Evolutionary conservation across 1,140 invertebrate genomes (phyloP).

Genomic region (Pachypeltis micranthus): DNA sequence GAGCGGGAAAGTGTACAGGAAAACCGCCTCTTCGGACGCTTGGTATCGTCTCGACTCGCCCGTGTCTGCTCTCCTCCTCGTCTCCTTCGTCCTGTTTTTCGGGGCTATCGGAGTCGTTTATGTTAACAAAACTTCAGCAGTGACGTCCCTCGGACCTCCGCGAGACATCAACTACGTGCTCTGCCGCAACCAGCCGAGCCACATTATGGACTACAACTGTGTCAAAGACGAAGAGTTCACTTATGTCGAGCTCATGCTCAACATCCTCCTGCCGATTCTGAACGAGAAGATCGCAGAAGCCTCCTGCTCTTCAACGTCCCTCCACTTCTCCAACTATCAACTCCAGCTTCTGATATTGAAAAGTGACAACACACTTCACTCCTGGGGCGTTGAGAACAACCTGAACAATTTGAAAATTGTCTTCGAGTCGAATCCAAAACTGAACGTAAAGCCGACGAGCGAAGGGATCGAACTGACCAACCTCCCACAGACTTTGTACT

Average conservation of each 20-base stretch:
- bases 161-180: neutral
- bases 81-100: conserved; percentile 17
- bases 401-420: conserved; percentile 25
- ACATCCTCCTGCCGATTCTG: conserved; percentile 8
- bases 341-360: conserved; percentile 7
- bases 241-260: neutral
- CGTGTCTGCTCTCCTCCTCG: conserved; percentile 13
- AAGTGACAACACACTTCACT: neutral
- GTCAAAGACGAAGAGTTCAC: conserved; percentile 8
- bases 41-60: conserved; percentile 12
- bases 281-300: neutral
- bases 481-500: conserved; percentile 5
- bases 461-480: conserved; percentile 18
- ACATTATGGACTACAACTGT: conserved; percentile 1
- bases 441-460: conserved; percentile 19
- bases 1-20: neutral
- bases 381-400: conserved; percentile 18
- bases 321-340: neutral
- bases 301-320: neutral
- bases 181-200: neutral
- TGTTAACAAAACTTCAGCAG: conserved; percentile 14
- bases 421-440: conserved; percentile 24
- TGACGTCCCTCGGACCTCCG: neutral
- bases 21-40: neutral
- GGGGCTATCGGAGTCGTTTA: conserved; percentile 15